Evolutionary conservation across 2,797 vertebrate species (phyloP).

Genomic region (Merluccius polli): DNA sequence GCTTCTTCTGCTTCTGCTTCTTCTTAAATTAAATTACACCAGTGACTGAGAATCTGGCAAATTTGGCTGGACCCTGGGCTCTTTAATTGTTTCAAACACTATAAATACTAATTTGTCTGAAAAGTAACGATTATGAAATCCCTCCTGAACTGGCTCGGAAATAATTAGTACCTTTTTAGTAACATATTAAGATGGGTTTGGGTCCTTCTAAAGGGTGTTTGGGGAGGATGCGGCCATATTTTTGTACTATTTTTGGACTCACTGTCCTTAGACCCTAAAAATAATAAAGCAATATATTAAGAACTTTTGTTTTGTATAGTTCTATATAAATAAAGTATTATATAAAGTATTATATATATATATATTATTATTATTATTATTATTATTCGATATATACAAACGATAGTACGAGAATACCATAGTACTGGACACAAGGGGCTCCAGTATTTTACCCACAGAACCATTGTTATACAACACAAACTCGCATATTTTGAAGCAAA

Average conservation of each 20-base stretch:
- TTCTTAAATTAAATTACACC: conserved; percentile 43
- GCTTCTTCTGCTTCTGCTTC: conserved; percentile 25
- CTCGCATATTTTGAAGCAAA: background rate
- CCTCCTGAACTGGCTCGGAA: conserved; percentile 38
- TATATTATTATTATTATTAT: too few relatives aligned
- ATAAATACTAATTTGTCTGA: conserved; percentile 52
- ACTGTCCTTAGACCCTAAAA: too few relatives aligned
- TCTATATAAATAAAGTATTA: too few relatives aligned
- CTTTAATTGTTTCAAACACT: conserved; percentile 52
- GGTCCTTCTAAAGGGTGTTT: conserved; percentile 41
- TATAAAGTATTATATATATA: too few relatives aligned
- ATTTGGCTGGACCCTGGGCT: conserved; percentile 20
- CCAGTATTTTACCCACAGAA: background rate
- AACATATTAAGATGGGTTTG: conserved; percentile 43
- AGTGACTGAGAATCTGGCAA: conserved; percentile 44
- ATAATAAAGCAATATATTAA: too few relatives aligned
- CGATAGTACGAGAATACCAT: too few relatives aligned
- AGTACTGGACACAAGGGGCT: background rate
- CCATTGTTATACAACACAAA: background rate
- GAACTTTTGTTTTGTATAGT: too few relatives aligned
- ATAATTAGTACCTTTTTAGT: conserved; percentile 50
- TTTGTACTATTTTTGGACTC: conserved; percentile 19
- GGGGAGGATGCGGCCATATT: conserved; percentile 44
- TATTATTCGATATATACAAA: too few relatives aligned
- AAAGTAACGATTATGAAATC: conserved; percentile 58